Percentiles rank a stretch among this genome's conserved stretches.
These are phyloP conservation scores for Sericinus montela DNA, from an alignment of 2,888 invertebrate genomes.

Conservation along the genomic window DNA sequence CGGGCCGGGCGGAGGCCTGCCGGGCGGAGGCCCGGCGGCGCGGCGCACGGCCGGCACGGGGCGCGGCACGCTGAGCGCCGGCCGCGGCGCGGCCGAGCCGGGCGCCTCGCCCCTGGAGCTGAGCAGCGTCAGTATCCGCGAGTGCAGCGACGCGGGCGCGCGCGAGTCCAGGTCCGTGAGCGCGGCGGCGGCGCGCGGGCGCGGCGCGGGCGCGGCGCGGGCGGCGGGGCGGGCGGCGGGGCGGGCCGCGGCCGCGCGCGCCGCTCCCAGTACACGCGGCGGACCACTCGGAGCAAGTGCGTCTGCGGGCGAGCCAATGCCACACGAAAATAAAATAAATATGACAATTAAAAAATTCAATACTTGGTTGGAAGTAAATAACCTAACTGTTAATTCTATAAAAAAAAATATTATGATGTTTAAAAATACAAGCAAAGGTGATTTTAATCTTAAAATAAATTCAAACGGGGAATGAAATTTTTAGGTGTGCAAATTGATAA, in stretches of 20 bases:
- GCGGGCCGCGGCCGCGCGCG: conserved; percentile 28
- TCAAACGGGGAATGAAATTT: too few species aligned
- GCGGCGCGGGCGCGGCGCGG: neutral
- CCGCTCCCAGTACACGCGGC: conserved; percentile 54
- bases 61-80: neutral
- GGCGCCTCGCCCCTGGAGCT: neutral
- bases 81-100: neutral
- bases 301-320: conserved; percentile 36
- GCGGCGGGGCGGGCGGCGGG: conserved; percentile 2
- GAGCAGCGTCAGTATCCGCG: conserved; percentile 7
- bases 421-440: too few species aligned
- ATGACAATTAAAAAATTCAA: too few species aligned
- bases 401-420: too few species aligned
- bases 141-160: conserved; percentile 11
- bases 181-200: neutral
- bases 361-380: too few species aligned
- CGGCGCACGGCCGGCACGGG: neutral
- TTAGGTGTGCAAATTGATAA: too few species aligned
- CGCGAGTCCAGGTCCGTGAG: conserved; percentile 4
- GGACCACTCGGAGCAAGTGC: conserved; percentile 34
- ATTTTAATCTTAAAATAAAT: too few species aligned
- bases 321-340: too few species aligned
- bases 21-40: too few species aligned
- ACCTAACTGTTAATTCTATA: too few species aligned
- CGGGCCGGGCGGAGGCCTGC: too few species aligned